Evolutionary conservation across 2,888 invertebrate species (phyloP), one percentile per base, ranked within the genome.

Genomic region (Lepidochitona cinerea): DNA sequence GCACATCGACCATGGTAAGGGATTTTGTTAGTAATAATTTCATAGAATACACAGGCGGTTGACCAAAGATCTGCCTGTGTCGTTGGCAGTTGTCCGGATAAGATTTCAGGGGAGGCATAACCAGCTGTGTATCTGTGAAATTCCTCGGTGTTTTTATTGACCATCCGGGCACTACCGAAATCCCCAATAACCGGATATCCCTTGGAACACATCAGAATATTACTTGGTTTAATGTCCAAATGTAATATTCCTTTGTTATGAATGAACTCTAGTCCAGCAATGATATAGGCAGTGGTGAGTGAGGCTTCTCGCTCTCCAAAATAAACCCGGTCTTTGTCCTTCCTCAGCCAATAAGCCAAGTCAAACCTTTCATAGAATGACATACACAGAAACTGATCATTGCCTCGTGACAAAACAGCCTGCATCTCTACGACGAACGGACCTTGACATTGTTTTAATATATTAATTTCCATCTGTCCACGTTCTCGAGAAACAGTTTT

Each of bases 161-260:
- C 66, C 4, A 9, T 14, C 37, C 33, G 35, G 23, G 66, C 66
- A 23, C n/a, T n/a, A 1, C 66, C 66, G 26, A 66, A 66, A 36
- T 66, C 66, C 14, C n/a, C 29, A 1, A 66, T 35, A 3, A 66
- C 29, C 14, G 37, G 66, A 36, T 66, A 66, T 32, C 66, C 66
- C n/a, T 36, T 66, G 29, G 1, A 18, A 37, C n/a, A 12, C 14
- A 66, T 37, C 33, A 66, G 4, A 35, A 66, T 7, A 26, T 66
- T 66, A 14, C 36, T 37, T 23, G 66, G 66, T 36, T 66, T 66
- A n/a, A 66, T 36, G 66, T 66, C 66, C n/a, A 66, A 66, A 36
- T 66, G 66, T 7, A 66, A 23, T 12, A 66, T 37, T 23, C 26
- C 37, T n/a, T 1, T 32, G 14, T 35, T 37, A 18, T 66, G 66